These are phyloP conservation scores for Nannoperca obscura DNA, from an alignment of 2,797 vertebrate genomes.

Conservation along the genomic window DNA sequence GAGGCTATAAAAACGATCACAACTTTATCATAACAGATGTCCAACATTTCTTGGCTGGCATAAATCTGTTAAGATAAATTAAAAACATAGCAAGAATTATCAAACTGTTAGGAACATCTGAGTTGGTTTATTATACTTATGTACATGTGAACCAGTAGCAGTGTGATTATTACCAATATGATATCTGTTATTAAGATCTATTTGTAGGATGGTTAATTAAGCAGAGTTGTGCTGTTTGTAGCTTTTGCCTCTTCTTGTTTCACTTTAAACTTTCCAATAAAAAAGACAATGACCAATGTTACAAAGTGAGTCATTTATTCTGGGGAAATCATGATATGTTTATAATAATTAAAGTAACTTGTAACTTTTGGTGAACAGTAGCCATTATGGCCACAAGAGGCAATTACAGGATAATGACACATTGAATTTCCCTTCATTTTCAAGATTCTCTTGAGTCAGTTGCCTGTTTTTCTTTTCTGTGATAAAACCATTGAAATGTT, in stretches of 20 bases:
- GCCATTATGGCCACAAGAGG: too few relatives aligned
- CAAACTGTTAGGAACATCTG: not conserved
- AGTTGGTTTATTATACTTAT: slow-evolving; percentile 13
- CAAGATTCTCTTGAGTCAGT: too few relatives aligned
- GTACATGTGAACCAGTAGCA: not conserved
- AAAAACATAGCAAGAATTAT: not conserved
- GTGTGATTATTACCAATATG: not conserved
- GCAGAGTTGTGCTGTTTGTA: not conserved
- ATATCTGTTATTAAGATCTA: slow-evolving; percentile 12
- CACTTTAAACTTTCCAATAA: slow-evolving; percentile 2
- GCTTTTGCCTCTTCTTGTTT: not conserved
- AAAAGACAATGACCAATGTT: not conserved
- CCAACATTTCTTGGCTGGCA: not conserved
- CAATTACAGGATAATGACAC: not conserved
- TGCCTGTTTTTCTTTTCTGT: not conserved
- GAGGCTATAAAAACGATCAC: not conserved
- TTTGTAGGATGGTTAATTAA: slow-evolving; percentile 2
- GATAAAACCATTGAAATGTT: not conserved
- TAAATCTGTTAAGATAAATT: not conserved
- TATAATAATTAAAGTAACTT: not conserved
- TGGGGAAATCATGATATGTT: not conserved
- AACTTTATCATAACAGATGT: slow-evolving; percentile 19
- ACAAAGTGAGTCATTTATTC: not conserved
- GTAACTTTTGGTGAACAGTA: not conserved
- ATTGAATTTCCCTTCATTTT: not conserved